Evolutionary conservation across 2,888 invertebrate species (phyloP), one percentile per base, ranked within the genome.

Genomic region (Ctenicera cuprea): DNA sequence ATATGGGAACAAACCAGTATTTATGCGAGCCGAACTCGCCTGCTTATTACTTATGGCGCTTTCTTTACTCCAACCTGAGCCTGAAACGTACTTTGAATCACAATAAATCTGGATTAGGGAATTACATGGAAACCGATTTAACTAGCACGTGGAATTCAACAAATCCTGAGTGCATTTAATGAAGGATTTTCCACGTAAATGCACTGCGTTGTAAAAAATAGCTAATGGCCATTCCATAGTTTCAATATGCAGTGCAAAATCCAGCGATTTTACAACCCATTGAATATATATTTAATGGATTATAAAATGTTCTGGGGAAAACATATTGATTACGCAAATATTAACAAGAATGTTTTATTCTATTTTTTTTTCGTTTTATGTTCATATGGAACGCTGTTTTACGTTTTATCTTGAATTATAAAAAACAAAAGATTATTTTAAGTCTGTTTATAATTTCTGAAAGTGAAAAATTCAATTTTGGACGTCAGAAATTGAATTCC

Each of bases 1-100:
- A 76, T 73, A 72, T 65, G 54, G 54, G 69, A 69, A 54, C 73
- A 73, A 70, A 76, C 69, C 66, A 63, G 69, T 73, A 73, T 73
- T 73, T 73, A 73, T 68, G 67, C 18, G 72, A 62, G 67, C 59
- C 18, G 38, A 54, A 54, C 57, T 52, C 66, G 54, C 37, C 30
- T 26, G 50, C 43, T 64, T 69, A 59, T 69, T 70, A 70, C 63
- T 70, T 70, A 62, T 68, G 48, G 61, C 61, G 41, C 54, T 59
- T 68, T 68, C 67, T 67, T 67, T 48, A 18, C 59, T 45, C 43
- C 66, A 26, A 30, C 59, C 45, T 30, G 18, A 38, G 26, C 48
- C 7, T 45, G 37, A 16, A 62, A 48, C 61, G 20, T 62, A 54
- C 57, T 67, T 43, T 67, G 57, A 67, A 69, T 69, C 50, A 38